Evolutionary conservation across 2,888 invertebrate genomes (phyloP).

Genomic region (Deilephila porcellus): DNA sequence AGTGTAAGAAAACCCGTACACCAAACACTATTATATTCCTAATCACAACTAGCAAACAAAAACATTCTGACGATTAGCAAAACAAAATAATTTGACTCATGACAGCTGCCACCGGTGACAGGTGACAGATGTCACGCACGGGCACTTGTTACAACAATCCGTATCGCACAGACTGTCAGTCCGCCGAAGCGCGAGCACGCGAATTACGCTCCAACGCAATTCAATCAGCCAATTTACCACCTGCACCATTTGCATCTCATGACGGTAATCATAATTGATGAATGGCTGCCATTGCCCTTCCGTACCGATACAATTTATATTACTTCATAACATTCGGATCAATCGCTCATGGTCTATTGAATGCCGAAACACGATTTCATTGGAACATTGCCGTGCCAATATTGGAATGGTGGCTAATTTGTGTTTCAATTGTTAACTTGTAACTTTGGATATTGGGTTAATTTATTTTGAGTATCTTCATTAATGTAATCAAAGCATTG

Average conservation of each 20-base stretch:
- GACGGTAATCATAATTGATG: slow-evolving; percentile 52
- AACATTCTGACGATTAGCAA: too few species aligned
- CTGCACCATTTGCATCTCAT: slow-evolving; percentile 49
- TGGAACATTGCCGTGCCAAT: not conserved
- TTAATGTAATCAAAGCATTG: not conserved
- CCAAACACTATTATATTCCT: too few species aligned
- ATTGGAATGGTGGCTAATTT: not conserved
- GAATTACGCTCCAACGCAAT: slow-evolving; percentile 39
- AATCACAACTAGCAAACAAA: too few species aligned
- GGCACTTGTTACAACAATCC: not conserved
- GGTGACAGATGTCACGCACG: not conserved
- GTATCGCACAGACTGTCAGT: not conserved
- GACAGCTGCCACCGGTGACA: slow-evolving; percentile 1
- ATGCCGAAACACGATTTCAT: not conserved
- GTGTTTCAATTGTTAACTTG: not conserved
- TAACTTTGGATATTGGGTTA: not conserved
- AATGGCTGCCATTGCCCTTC: slow-evolving; percentile 32
- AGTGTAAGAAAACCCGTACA: too few species aligned
- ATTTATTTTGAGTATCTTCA: not conserved
- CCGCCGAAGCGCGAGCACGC: not conserved
- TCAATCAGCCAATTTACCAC: slow-evolving; percentile 48
- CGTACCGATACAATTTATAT: slow-evolving; percentile 2
- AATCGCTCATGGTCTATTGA: slow-evolving; percentile 15
- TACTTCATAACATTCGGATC: slow-evolving; percentile 27
- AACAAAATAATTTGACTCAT: not conserved